These are phyloP conservation scores for Cheilosia soror DNA, from an alignment of 2,888 invertebrate genomes.

Conservation along the genomic window DNA sequence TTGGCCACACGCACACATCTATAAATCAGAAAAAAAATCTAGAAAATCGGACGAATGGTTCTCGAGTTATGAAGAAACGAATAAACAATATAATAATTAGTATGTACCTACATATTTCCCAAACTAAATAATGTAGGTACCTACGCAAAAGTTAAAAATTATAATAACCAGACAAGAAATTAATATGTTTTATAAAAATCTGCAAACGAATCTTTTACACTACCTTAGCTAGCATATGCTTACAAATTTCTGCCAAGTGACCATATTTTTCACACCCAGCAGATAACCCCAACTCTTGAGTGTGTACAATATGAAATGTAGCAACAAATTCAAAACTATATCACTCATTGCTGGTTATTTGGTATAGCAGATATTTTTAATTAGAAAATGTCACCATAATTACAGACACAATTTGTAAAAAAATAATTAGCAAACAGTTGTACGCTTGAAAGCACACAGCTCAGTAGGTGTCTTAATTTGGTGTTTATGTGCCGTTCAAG, in stretches of 20 bases:
- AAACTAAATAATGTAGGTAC: too few species aligned
- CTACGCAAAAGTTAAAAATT: too few species aligned
- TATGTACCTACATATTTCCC: too few species aligned
- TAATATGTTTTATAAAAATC: too few species aligned
- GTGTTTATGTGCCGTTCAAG: slow-evolving; percentile 71
- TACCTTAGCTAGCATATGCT: too few species aligned
- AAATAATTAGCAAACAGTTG: slow-evolving; percentile 44
- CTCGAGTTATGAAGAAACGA: too few species aligned
- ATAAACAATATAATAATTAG: too few species aligned
- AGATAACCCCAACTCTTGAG: neutral
- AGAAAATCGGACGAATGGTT: too few species aligned
- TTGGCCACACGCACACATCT: too few species aligned
- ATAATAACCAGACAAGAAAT: too few species aligned
- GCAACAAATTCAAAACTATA: neutral
- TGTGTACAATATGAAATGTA: neutral
- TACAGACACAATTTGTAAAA: slow-evolving; percentile 37
- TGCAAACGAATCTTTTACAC: too few species aligned
- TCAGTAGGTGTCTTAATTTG: slow-evolving; percentile 57
- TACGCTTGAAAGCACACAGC: slow-evolving; percentile 23
- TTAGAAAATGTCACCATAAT: slow-evolving; percentile 40
- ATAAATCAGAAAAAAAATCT: too few species aligned
- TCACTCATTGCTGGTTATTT: slow-evolving; percentile 16
- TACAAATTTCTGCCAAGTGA: neutral
- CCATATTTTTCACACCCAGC: neutral
- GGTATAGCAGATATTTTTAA: slow-evolving; percentile 43